phyloP scores from a whole-genome alignment of 2,113 vertebrate species.

The Coryphaenoides rupestris region DNA sequence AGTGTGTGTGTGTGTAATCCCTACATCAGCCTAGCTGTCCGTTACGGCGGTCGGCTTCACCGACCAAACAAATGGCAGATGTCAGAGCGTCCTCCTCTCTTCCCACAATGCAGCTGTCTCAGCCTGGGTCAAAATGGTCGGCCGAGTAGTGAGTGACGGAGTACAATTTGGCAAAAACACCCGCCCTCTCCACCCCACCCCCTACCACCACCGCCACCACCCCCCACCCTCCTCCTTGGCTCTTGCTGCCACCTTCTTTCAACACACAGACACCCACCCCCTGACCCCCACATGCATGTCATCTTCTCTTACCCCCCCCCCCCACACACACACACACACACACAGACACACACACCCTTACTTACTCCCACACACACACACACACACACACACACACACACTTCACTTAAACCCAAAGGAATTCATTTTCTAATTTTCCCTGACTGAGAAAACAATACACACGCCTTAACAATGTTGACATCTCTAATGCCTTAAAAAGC shows the following conservation, averaged over 20 bases:
- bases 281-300: constrained; percentile 26
- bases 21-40: constrained; percentile 32
- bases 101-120: constrained; percentile 64
- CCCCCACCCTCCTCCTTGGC: not conserved
- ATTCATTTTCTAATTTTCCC: constrained; percentile 77
- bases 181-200: not conserved
- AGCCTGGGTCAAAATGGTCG: constrained; percentile 57
- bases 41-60: constrained; percentile 12
- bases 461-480: constrained; percentile 78
- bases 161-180: constrained; percentile 55
- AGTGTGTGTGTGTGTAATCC: not conserved
- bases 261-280: constrained; percentile 58
- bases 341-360: not conserved
- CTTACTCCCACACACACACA: constrained; percentile 22
- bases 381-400: constrained; percentile 66
- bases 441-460: constrained; percentile 79
- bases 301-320: not conserved
- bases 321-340: not conserved
- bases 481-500: constrained; percentile 73
- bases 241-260: constrained; percentile 25
- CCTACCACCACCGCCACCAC: not conserved
- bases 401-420: constrained; percentile 81
- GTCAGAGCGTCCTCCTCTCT: constrained; percentile 49
- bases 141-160: constrained; percentile 45
- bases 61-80: constrained; percentile 58